phyloP scores from a whole-genome alignment of 2,113 vertebrate genomes.

The Halcyon senegalensis region DNA sequence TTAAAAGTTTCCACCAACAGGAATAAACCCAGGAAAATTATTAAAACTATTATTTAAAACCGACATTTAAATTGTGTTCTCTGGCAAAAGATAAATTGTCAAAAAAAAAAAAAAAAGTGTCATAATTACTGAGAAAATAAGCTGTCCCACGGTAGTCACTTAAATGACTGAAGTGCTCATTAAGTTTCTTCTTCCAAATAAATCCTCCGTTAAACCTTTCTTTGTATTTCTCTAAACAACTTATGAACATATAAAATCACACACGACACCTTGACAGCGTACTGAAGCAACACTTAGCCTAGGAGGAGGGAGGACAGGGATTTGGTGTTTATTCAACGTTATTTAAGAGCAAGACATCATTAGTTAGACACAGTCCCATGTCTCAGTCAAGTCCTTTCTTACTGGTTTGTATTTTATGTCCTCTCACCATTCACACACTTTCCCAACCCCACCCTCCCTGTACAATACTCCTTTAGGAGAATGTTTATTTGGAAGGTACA shows the following conservation, averaged over 20 bases:
- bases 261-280: not conserved
- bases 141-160: constrained; percentile 1
- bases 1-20: constrained; percentile 44
- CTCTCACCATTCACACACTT: not conserved
- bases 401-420: not conserved
- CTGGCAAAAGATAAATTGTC: constrained; percentile 54
- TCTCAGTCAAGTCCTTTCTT: not conserved
- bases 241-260: not conserved
- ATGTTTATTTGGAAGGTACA: not conserved
- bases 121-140: constrained; percentile 66
- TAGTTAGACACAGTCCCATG: not conserved
- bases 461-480: not conserved
- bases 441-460: not conserved
- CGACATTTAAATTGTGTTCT: constrained; percentile 68
- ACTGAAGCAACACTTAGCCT: not conserved
- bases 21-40: constrained; percentile 42
- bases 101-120: constrained; percentile 43
- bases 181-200: not conserved
- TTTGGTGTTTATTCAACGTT: not conserved
- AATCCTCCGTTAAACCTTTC: not conserved
- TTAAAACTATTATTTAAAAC: constrained; percentile 63
- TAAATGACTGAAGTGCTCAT: constrained; percentile 43
- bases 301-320: not conserved
- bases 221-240: not conserved
- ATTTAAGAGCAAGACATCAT: not conserved